Evolutionary conservation across 1,140 invertebrate genomes (phyloP).

Genomic region (Drosophila parabipectinata): DNA sequence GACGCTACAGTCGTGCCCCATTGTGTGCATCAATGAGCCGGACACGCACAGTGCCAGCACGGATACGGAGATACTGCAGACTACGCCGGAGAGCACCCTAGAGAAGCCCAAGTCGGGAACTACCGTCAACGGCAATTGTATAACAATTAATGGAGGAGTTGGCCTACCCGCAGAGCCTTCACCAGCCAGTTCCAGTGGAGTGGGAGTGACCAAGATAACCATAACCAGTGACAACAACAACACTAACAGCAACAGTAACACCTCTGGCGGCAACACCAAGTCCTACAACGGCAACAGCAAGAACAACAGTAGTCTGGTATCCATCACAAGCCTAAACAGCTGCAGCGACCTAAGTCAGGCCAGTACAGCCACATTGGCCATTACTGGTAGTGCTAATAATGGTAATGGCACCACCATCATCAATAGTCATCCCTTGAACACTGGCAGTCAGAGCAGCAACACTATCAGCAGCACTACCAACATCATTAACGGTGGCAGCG

Average conservation of each 20-base stretch:
- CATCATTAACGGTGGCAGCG: conserved; percentile 49
- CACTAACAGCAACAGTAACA: conserved; percentile 11
- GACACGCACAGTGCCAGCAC: conserved; percentile 76
- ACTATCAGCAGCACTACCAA: conserved; percentile 13
- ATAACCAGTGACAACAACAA: conserved; percentile 48
- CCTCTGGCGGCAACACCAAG: conserved; percentile 10
- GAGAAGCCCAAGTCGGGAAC: conserved; percentile 61
- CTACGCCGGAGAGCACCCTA: conserved; percentile 72
- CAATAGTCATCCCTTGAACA: conserved; percentile 10
- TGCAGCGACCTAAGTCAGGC: conserved; percentile 59
- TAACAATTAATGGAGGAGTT: conserved; percentile 56
- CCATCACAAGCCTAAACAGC: conserved; percentile 68
- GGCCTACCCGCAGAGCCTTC: background rate
- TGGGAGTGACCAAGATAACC: conserved; percentile 52
- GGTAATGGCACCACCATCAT: conserved; percentile 8
- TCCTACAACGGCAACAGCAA: conserved; percentile 43
- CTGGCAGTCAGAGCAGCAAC: conserved; percentile 16
- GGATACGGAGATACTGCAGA: conserved; percentile 74
- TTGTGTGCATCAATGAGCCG: conserved; percentile 78
- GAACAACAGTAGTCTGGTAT: conserved; percentile 62
- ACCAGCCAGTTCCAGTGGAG: conserved; percentile 14
- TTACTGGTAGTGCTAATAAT: conserved; percentile 18
- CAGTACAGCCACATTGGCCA: conserved; percentile 58
- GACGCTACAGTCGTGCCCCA: conserved; percentile 80
- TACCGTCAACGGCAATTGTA: conserved; percentile 57